A percentile compares a stretch with the other conserved stretches of the same genome.
phyloP scores from a whole-genome alignment of 2,797 vertebrate species.

The Merluccius polli region DNA sequence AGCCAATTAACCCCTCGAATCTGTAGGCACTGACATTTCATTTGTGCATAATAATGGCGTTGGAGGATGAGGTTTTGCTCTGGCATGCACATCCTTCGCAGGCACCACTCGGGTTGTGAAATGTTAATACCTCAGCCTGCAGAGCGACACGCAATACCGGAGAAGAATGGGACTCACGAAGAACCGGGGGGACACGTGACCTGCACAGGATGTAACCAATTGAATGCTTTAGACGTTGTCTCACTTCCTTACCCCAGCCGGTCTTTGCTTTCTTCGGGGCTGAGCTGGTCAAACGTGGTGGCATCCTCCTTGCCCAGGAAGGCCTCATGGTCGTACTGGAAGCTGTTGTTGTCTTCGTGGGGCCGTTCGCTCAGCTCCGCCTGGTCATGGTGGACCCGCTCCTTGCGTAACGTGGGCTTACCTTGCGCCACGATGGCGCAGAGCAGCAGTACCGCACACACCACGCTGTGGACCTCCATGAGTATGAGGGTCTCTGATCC shows the following conservation, averaged over 20 bases:
- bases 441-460: constrained; percentile 61
- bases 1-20: constrained; percentile 30
- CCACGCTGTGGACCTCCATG: constrained; percentile 62
- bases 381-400: constrained; percentile 82
- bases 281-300: constrained; percentile 92
- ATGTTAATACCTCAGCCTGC: constrained; percentile 35
- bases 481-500: not conserved
- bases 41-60: constrained; percentile 3
- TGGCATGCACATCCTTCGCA: constrained; percentile 43
- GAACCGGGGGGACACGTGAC: not conserved
- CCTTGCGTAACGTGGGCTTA: constrained; percentile 87
- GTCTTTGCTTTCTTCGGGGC: constrained; percentile 88
- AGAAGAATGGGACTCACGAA: constrained; percentile 24
- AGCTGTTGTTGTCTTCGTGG: constrained; percentile 84
- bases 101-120: constrained; percentile 37
- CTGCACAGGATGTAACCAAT: not conserved
- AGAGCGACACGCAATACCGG: constrained; percentile 25
- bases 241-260: constrained; percentile 84
- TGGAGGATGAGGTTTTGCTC: constrained; percentile 14
- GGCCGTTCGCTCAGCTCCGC: constrained; percentile 68
- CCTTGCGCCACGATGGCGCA: constrained; percentile 53
- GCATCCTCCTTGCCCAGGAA: constrained; percentile 94
- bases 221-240: no score
- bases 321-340: constrained; percentile 94
- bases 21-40: constrained; percentile 16